Conservation (phyloP, 1,140 invertebrate species). For the Dryas iulia region DNA sequence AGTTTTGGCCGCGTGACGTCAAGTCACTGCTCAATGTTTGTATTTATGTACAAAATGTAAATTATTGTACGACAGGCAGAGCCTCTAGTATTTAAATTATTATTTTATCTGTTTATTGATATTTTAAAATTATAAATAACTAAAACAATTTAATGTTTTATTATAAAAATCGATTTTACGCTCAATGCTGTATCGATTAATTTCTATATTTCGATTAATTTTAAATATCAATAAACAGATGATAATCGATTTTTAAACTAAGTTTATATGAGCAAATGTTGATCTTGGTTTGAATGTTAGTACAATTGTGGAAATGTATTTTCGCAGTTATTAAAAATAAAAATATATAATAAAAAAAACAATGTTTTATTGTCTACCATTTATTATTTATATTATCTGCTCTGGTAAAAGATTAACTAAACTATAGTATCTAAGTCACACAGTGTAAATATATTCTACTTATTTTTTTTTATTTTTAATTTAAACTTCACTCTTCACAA, state of each 20-base stretch:
- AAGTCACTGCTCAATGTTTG: constrained; percentile 15
- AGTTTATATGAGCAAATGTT: constrained; percentile 38
- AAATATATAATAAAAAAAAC: constrained; percentile 34
- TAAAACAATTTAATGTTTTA: not conserved
- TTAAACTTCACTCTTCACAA: not conserved
- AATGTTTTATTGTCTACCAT: constrained; percentile 43
- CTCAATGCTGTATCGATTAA: not conserved
- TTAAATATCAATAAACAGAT: constrained; percentile 12
- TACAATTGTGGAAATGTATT: constrained; percentile 59
- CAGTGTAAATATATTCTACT: not conserved
- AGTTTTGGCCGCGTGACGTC: constrained; percentile 9
- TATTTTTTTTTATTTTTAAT: not conserved
- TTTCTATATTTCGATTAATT: not conserved
- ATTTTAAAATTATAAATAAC: not conserved
- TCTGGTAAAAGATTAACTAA: not conserved
- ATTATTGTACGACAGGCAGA: constrained; percentile 25
- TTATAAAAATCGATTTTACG: not conserved
- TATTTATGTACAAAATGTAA: constrained; percentile 29
- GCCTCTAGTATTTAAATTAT: constrained; percentile 18
- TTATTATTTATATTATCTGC: constrained; percentile 15
- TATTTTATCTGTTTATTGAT: constrained; percentile 17
- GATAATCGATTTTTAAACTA: constrained; percentile 22
- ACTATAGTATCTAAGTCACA: not conserved
- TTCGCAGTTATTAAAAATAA: constrained; percentile 66
- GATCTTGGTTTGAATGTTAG: constrained; percentile 56